Percentiles rank a stretch among this genome's conserved stretches.
Conservation (phyloP, 2,888 invertebrate species). For the Pharmacophagus antenor region DNA sequence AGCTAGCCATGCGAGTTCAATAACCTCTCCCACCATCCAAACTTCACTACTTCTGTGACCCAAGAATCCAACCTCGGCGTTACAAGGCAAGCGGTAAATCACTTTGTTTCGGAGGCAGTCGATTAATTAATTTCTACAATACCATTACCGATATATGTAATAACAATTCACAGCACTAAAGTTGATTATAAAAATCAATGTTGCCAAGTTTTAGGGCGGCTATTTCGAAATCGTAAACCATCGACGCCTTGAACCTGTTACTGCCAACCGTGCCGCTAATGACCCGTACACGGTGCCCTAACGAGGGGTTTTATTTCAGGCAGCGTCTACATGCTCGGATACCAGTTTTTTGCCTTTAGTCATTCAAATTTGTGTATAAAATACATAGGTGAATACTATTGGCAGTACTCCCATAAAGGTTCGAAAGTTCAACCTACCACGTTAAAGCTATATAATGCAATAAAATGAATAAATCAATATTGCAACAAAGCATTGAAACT, state of each 20-base stretch:
- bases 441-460: no score
- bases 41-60: no score
- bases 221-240: slow-evolving; percentile 65
- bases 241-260: slow-evolving; percentile 41
- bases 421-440: no score
- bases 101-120: no score
- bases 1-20: no score
- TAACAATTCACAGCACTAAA: slow-evolving; percentile 1
- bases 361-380: background rate
- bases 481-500: no score
- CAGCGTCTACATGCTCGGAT: background rate
- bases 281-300: slow-evolving; percentile 33
- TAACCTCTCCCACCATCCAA: no score
- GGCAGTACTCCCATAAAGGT: no score
- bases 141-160: background rate
- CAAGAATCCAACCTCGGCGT: no score
- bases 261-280: slow-evolving; percentile 34
- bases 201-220: slow-evolving; percentile 54
- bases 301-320: slow-evolving; percentile 32
- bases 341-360: background rate
- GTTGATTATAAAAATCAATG: slow-evolving; percentile 38
- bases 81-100: no score
- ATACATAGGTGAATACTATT: background rate
- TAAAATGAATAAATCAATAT: no score
- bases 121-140: background rate